Evolutionary conservation across 2,888 invertebrate species (phyloP).

Genomic region (Bhutanitis thaidina): DNA sequence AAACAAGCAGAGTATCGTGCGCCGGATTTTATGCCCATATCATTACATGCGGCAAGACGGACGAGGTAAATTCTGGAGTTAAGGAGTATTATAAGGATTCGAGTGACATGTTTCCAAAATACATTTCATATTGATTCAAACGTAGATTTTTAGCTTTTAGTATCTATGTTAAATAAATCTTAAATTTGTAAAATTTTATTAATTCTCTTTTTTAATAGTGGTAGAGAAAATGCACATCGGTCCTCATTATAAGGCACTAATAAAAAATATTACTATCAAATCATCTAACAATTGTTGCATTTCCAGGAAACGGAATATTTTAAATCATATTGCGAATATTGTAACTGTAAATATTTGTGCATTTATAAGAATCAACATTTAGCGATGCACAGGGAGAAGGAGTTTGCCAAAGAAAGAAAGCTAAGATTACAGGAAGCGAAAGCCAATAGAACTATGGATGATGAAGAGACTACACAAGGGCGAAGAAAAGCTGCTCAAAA

Average conservation of each 20-base stretch:
- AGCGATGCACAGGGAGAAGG: slow-evolving; percentile 59
- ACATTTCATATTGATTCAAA: too few species aligned
- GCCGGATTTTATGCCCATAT: slow-evolving; percentile 82
- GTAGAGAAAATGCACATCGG: too few species aligned
- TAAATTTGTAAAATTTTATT: too few species aligned
- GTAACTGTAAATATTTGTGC: slow-evolving; percentile 68
- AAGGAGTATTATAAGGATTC: too few species aligned
- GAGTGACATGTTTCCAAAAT: too few species aligned
- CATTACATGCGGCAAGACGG: slow-evolving; percentile 79
- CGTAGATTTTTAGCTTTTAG: too few species aligned
- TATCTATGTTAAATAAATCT: too few species aligned
- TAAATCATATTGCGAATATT: slow-evolving; percentile 75
- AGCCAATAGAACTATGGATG: slow-evolving; percentile 3
- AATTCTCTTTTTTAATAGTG: too few species aligned
- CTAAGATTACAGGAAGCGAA: slow-evolving; percentile 1
- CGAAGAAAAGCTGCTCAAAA: slow-evolving; percentile 55
- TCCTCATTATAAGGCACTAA: too few species aligned
- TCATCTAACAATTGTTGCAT: neutral
- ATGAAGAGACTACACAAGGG: slow-evolving; percentile 30
- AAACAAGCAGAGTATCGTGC: slow-evolving; percentile 66
- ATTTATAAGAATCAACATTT: slow-evolving; percentile 81
- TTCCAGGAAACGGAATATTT: slow-evolving; percentile 66
- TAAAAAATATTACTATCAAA: too few species aligned
- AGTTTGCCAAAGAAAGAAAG: slow-evolving; percentile 34
- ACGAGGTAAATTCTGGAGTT: slow-evolving; percentile 71